These are phyloP conservation scores for Buphagus erythrorhynchus DNA, from an alignment of 2,797 vertebrate species.

Conservation along the genomic window DNA sequence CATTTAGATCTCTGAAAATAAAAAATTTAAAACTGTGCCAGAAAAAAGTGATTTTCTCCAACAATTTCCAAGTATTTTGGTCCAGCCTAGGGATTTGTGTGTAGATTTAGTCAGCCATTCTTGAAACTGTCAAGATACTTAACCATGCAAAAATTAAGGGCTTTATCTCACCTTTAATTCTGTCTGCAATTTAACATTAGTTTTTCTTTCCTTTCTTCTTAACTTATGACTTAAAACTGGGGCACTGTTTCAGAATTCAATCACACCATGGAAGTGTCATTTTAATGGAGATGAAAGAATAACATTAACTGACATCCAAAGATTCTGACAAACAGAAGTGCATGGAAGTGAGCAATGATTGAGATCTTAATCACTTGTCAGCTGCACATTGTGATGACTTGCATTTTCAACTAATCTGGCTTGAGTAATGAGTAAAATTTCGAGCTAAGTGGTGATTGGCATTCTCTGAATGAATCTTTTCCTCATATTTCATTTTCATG, in stretches of 20 bases:
- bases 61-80: background rate
- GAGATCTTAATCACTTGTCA: constrained; percentile 66
- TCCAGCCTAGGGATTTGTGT: background rate
- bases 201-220: constrained; percentile 29
- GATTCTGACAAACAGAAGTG: constrained; percentile 56
- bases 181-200: background rate
- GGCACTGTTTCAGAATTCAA: constrained; percentile 16
- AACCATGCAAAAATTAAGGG: constrained; percentile 15
- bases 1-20: background rate
- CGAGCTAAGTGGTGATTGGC: constrained; percentile 48
- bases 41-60: background rate
- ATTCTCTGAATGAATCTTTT: constrained; percentile 66
- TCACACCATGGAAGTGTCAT: constrained; percentile 32
- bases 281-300: constrained; percentile 55
- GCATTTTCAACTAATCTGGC: constrained; percentile 60
- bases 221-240: constrained; percentile 13
- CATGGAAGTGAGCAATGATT: constrained; percentile 44
- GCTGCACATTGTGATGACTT: constrained; percentile 56
- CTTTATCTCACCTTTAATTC: constrained; percentile 43
- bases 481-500: constrained; percentile 57
- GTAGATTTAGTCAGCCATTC: background rate
- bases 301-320: constrained; percentile 55
- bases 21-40: background rate
- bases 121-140: constrained; percentile 22
- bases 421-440: constrained; percentile 64